These are phyloP conservation scores for Smutsia gigantea DNA, from an alignment of 2,797 vertebrate genomes.

Conservation along the genomic window DNA sequence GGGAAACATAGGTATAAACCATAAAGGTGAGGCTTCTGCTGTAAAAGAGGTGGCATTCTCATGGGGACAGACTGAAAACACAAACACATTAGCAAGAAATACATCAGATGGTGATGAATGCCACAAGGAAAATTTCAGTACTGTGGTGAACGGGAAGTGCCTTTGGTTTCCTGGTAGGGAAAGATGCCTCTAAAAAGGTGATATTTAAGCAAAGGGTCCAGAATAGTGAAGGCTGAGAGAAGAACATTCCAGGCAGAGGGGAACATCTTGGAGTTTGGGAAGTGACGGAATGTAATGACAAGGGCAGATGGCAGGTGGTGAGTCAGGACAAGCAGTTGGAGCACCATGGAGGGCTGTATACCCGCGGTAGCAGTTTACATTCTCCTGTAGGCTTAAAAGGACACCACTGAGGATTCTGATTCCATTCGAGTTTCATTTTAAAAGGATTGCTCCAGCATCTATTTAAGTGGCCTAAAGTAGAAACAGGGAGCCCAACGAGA, in stretches of 20 bases:
- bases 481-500: background rate
- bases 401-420: background rate
- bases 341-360: fast-evolving
- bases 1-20: background rate
- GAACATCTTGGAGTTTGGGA: background rate
- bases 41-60: background rate
- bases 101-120: fast-evolving
- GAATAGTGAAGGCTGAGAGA: background rate
- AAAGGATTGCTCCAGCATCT: background rate
- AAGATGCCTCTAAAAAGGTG: background rate
- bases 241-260: background rate
- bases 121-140: background rate
- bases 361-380: fast-evolving
- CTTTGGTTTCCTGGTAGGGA: background rate
- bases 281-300: background rate
- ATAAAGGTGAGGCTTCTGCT: background rate
- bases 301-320: fast-evolving
- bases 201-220: background rate
- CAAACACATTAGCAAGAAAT: background rate
- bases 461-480: background rate
- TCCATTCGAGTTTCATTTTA: background rate
- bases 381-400: background rate
- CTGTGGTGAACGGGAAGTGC: fast-evolving
- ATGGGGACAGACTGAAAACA: background rate
- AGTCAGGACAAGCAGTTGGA: background rate